Evolutionary conservation across 2,888 invertebrate genomes (phyloP).

Genomic region (Zaprionus lineosus): DNA sequence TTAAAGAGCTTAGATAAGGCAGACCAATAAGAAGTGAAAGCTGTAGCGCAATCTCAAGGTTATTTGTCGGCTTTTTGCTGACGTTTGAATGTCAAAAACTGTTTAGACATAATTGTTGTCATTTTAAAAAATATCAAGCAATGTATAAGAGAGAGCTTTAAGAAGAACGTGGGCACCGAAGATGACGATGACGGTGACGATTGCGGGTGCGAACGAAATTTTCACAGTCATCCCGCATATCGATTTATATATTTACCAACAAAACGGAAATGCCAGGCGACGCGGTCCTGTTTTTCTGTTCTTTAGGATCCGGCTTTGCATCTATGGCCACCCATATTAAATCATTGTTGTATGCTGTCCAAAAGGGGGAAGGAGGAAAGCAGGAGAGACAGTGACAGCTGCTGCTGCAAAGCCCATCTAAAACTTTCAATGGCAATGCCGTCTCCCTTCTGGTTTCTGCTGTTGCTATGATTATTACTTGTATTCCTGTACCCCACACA

Average conservation of each 20-base stretch:
- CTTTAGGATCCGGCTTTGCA: slow-evolving; percentile 27
- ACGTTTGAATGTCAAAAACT: slow-evolving; percentile 70
- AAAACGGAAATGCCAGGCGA: slow-evolving; percentile 46
- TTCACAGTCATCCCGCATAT: slow-evolving; percentile 45
- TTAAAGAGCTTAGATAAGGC: slow-evolving; percentile 44
- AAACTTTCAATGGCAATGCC: slow-evolving; percentile 64
- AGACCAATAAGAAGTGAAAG: no score
- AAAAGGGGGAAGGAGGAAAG: background rate
- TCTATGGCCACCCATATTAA: slow-evolving; percentile 60
- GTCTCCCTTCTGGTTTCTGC: slow-evolving; percentile 23
- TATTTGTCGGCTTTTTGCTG: slow-evolving; percentile 23
- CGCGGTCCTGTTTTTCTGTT: background rate
- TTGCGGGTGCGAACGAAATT: slow-evolving; percentile 17
- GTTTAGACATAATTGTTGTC: slow-evolving; percentile 69
- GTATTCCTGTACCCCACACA: slow-evolving; percentile 32
- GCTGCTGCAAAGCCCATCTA: slow-evolving; percentile 38
- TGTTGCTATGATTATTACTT: slow-evolving; percentile 58
- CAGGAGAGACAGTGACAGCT: slow-evolving; percentile 8
- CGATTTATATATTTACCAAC: slow-evolving; percentile 52
- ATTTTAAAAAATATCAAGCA: slow-evolving; percentile 44
- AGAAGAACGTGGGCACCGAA: slow-evolving; percentile 6
- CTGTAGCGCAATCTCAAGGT: slow-evolving; percentile 35
- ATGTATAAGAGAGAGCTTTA: slow-evolving; percentile 3
- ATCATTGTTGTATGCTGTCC: slow-evolving; percentile 44
- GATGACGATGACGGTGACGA: slow-evolving; percentile 1